phyloP scores from a whole-genome alignment of 2,113 vertebrate species.

The Pygoscelis adeliae region DNA sequence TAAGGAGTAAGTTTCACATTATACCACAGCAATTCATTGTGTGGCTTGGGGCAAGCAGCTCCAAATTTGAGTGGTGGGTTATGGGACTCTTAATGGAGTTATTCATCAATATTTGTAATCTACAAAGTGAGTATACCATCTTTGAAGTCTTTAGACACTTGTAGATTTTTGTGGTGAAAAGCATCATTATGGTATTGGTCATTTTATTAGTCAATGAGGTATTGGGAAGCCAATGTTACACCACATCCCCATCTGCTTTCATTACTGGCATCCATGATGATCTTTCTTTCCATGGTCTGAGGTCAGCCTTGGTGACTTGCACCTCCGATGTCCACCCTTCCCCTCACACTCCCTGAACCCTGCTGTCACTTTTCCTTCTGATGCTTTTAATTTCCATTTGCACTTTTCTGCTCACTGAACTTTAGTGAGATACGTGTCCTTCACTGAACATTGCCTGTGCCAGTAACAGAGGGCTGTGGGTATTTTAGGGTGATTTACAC shows the following conservation, averaged over 20 bases:
- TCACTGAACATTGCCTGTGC: neutral
- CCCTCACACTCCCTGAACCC: neutral
- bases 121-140: neutral
- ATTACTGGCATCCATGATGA: neutral
- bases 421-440: neutral
- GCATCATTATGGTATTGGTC: neutral
- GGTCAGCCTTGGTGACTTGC: neutral
- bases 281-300: neutral
- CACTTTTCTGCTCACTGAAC: neutral
- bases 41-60: neutral
- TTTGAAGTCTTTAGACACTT: neutral
- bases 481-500: neutral
- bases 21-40: neutral
- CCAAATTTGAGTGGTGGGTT: neutral
- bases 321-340: neutral
- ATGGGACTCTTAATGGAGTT: neutral
- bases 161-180: slow-evolving; percentile 23
- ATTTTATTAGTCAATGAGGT: slow-evolving; percentile 25
- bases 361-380: neutral
- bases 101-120: neutral
- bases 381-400: neutral
- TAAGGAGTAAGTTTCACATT: neutral
- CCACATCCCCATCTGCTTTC: slow-evolving; percentile 1
- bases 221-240: neutral
- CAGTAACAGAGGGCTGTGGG: neutral